These are phyloP conservation scores for Felis chaus DNA, from an alignment of 2,113 vertebrate genomes.

Conservation along the genomic window DNA sequence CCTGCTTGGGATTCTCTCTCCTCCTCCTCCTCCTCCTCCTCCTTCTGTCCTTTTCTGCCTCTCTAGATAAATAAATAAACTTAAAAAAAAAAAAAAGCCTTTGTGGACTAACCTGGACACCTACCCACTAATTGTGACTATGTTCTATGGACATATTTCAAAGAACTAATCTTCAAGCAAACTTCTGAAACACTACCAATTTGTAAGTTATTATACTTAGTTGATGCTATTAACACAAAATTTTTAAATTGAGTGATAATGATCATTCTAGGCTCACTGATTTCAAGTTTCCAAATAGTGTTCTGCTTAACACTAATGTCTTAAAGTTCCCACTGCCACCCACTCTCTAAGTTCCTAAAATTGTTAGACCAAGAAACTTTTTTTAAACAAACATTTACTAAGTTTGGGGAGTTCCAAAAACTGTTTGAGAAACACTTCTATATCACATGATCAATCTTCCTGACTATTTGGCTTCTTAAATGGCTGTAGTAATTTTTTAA, in stretches of 20 bases:
- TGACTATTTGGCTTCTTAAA: neutral
- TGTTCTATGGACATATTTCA: neutral
- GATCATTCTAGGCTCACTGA: neutral
- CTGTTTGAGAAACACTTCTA: neutral
- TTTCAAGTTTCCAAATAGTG: neutral
- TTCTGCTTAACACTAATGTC: neutral
- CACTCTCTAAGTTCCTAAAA: neutral
- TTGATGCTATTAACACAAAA: neutral
- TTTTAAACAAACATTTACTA: neutral
- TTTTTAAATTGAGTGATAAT: neutral
- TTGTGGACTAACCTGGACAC: neutral
- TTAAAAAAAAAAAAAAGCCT: neutral
- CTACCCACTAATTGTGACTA: neutral
- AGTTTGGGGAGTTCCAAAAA: neutral
- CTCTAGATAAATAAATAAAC: too few relatives aligned
- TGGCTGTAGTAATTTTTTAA: neutral
- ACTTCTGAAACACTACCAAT: neutral
- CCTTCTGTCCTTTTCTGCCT: too few relatives aligned
- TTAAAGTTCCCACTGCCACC: neutral
- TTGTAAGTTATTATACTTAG: neutral
- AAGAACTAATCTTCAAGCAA: slow-evolving; percentile 26
- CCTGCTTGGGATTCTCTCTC: too few relatives aligned
- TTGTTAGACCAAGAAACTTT: neutral
- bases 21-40: too few relatives aligned
- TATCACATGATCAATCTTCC: neutral